Conservation (phyloP, 1,140 invertebrate species). For the Drosophila sulfurigaster region DNA sequence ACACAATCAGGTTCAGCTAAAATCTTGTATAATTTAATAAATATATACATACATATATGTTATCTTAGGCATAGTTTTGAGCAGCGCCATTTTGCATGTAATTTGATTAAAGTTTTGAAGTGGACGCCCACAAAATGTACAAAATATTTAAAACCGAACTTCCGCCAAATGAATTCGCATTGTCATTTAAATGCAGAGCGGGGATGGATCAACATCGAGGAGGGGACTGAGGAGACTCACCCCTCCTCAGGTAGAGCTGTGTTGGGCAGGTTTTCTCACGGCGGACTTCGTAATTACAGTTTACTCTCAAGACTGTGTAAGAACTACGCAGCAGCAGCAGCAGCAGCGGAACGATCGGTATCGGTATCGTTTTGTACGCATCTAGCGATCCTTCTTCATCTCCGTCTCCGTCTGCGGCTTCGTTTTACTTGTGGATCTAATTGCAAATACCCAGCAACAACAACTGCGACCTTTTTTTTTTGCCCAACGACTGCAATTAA, state of each 20-base stretch:
- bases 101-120: conserved; percentile 43
- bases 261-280: conserved; percentile 48
- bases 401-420: conserved; percentile 72
- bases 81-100: conserved; percentile 60
- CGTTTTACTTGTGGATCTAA: conserved; percentile 79
- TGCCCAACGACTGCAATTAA: conserved; percentile 73
- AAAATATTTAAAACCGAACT: conserved; percentile 82
- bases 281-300: conserved; percentile 46
- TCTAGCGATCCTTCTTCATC: conserved; percentile 68
- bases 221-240: conserved; percentile 6
- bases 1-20: conserved; percentile 51
- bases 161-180: conserved; percentile 64
- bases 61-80: conserved; percentile 21
- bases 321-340: conserved; percentile 7
- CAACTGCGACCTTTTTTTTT: conserved; percentile 60
- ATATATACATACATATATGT: conserved; percentile 4
- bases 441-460: conserved; percentile 58
- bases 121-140: conserved; percentile 80
- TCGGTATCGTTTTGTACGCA: conserved; percentile 61
- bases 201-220: background rate
- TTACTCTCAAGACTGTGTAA: conserved; percentile 24
- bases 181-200: conserved; percentile 67
- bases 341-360: conserved; percentile 30
- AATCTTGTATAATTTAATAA: background rate
- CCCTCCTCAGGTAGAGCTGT: conserved; percentile 11